Percentiles rank a stretch among this genome's conserved stretches.
phyloP scores from a whole-genome alignment of 2,888 invertebrate genomes.

The Acanthopleura granulata region DNA sequence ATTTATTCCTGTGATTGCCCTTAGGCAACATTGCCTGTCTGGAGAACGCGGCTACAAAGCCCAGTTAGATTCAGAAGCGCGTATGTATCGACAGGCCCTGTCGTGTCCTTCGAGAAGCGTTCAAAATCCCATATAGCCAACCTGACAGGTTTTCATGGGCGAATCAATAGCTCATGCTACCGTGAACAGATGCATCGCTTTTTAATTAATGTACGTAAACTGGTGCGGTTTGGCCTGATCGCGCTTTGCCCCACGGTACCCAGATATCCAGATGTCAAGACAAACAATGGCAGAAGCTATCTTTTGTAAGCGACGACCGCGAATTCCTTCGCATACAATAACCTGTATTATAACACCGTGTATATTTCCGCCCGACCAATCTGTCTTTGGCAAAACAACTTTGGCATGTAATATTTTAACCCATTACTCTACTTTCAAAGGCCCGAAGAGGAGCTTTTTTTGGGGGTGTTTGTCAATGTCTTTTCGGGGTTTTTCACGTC shows the following conservation, averaged over 20 bases:
- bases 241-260: background rate
- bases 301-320: too few relatives aligned
- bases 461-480: too few relatives aligned
- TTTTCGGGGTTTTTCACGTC: too few relatives aligned
- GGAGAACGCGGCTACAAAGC: too few relatives aligned
- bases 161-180: background rate
- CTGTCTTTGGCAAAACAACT: background rate
- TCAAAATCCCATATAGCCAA: slow-evolving; percentile 6
- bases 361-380: background rate
- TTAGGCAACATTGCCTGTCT: background rate
- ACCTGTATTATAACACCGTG: background rate
- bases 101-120: background rate
- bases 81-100: background rate
- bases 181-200: slow-evolving; percentile 19
- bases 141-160: background rate
- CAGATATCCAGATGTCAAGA: background rate
- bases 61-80: background rate
- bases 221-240: background rate
- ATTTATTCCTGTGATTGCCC: slow-evolving; percentile 5
- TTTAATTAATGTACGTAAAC: slow-evolving; percentile 16
- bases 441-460: background rate
- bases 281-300: background rate
- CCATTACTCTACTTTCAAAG: background rate
- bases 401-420: slow-evolving; percentile 11
- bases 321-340: too few relatives aligned